Evolutionary conservation across 2,113 vertebrate genomes (phyloP).

Genomic region (Synodontis membranacea): DNA sequence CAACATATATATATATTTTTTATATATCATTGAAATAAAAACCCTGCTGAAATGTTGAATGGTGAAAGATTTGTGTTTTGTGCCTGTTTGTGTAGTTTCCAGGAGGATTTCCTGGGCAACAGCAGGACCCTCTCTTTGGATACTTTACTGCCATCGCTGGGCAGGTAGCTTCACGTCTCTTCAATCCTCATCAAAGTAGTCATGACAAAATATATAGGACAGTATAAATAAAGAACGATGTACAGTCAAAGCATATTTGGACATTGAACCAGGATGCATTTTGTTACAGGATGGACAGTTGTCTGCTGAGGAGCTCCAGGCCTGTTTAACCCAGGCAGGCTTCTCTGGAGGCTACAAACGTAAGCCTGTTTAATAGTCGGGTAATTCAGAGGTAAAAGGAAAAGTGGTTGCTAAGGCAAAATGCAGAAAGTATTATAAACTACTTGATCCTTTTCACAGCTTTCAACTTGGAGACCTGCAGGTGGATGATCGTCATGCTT

Average conservation of each 20-base stretch:
- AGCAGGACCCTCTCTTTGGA: constrained; percentile 74
- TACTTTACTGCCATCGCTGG: constrained; percentile 72
- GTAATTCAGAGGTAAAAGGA: neutral
- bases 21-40: neutral
- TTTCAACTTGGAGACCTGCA: constrained; percentile 93
- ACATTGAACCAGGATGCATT: constrained; percentile 34
- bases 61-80: neutral
- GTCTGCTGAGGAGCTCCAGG: constrained; percentile 85
- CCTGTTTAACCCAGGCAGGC: constrained; percentile 82
- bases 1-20: neutral
- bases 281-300: constrained; percentile 81
- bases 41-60: neutral
- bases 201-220: neutral
- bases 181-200: neutral
- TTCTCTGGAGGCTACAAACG: constrained; percentile 83
- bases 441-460: constrained; percentile 71
- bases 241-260: neutral
- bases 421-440: neutral
- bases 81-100: constrained; percentile 43
- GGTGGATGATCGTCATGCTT: constrained; percentile 94
- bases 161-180: constrained; percentile 61
- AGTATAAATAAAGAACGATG: neutral
- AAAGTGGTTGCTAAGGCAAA: neutral
- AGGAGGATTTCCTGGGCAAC: constrained; percentile 57
- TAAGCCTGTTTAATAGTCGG: constrained; percentile 64